Evolutionary conservation across 2,113 vertebrate species (phyloP).

Genomic region (Phaethornis superciliosus): DNA sequence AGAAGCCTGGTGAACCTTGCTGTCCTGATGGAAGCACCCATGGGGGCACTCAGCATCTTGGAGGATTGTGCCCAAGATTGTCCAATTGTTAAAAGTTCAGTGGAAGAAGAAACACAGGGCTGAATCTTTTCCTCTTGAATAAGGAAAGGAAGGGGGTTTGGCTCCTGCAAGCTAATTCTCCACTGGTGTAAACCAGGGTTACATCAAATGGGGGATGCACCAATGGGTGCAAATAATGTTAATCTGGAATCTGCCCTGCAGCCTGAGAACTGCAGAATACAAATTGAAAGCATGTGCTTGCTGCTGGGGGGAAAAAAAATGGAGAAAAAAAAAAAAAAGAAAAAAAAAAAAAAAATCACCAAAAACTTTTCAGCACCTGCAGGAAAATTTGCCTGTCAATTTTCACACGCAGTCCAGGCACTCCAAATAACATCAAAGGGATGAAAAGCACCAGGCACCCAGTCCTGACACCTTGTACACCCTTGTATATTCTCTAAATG

Average conservation of each 20-base stretch:
- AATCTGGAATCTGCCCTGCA: not conserved
- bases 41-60: not conserved
- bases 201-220: not conserved
- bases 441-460: not conserved
- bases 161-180: not conserved
- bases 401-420: not conserved
- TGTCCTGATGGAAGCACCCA: not conserved
- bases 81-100: not conserved
- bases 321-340: not conserved
- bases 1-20: not conserved
- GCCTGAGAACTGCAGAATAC: not conserved
- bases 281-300: not conserved
- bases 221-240: rapidly evolving
- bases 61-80: not conserved
- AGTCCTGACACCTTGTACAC: not conserved
- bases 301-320: not conserved
- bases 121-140: not conserved
- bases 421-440: not conserved
- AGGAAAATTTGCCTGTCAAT: not conserved
- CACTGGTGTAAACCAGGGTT: not conserved
- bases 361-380: not conserved
- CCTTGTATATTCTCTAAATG: not conserved
- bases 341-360: not conserved
- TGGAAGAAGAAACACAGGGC: not conserved
- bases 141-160: not conserved